A percentile compares a stretch with the other conserved stretches of the same genome.
phyloP scores from a whole-genome alignment of 2,113 vertebrate species.

The Calypte anna region DNA sequence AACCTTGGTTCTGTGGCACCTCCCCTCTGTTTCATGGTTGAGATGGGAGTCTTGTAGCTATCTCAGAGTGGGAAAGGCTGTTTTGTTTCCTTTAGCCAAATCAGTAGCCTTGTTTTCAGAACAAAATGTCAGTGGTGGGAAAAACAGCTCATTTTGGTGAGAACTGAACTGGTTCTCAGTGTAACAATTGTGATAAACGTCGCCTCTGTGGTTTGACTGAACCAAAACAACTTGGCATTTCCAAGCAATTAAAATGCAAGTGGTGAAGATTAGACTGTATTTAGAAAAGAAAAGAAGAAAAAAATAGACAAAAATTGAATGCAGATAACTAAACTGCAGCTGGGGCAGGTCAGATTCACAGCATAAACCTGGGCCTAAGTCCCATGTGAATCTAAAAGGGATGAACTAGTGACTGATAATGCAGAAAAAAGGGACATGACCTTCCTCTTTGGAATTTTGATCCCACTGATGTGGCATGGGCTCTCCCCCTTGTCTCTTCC shows the following conservation, averaged over 20 bases:
- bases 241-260: conserved; percentile 66
- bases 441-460: conserved; percentile 24
- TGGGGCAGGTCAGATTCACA: conserved; percentile 60
- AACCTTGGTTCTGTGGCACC: conserved; percentile 38
- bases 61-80: conserved; percentile 36
- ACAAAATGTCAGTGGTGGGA: conserved; percentile 70
- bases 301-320: not conserved
- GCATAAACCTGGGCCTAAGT: conserved; percentile 22
- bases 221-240: conserved; percentile 75
- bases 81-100: conserved; percentile 70
- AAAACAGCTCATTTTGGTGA: conserved; percentile 68
- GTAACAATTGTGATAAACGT: conserved; percentile 72
- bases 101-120: conserved; percentile 81
- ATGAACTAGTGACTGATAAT: conserved; percentile 6
- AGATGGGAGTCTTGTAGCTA: conserved; percentile 34
- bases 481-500: not conserved
- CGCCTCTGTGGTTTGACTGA: conserved; percentile 65
- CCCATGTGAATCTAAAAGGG: conserved; percentile 49
- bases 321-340: conserved; percentile 59
- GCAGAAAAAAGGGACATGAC: not conserved
- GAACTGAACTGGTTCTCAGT: conserved; percentile 61
- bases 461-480: not conserved
- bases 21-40: not conserved
- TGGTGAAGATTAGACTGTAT: conserved; percentile 3
- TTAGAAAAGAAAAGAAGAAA: too few species aligned